phyloP scores from a whole-genome alignment of 2,797 vertebrate genomes.

The Coluber constrictor region DNA sequence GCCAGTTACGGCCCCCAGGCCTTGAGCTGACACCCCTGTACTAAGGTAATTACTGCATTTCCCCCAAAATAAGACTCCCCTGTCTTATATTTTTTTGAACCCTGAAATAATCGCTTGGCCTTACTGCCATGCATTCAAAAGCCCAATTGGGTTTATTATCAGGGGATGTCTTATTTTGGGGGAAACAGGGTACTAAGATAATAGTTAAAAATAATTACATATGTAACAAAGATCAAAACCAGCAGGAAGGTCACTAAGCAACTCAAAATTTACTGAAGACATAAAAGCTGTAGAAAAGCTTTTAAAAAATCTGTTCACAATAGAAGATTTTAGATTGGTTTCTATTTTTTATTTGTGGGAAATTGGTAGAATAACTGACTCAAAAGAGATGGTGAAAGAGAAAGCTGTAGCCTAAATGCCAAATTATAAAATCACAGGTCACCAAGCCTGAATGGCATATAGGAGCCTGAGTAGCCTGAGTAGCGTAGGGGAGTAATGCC shows the following conservation, averaged over 20 bases:
- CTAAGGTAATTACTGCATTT: too few relatives aligned
- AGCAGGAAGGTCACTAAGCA: neutral
- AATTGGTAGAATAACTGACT: neutral
- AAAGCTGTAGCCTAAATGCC: neutral
- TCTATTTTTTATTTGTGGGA: neutral
- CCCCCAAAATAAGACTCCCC: too few relatives aligned
- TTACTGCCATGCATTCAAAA: too few relatives aligned
- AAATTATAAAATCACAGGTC: neutral
- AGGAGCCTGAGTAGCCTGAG: too few relatives aligned
- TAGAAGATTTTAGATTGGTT: neutral
- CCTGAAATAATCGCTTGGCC: too few relatives aligned
- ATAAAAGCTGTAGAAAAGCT: neutral
- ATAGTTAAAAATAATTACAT: neutral
- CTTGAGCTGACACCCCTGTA: too few relatives aligned
- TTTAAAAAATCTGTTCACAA: neutral
- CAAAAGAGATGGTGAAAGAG: neutral
- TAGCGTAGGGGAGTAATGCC: too few relatives aligned
- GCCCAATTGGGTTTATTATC: too few relatives aligned
- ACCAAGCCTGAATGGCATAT: neutral
- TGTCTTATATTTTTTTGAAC: too few relatives aligned
- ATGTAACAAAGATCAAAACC: neutral
- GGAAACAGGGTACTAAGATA: neutral
- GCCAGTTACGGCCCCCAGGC: too few relatives aligned
- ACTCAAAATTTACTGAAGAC: neutral
- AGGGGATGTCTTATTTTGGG: too few relatives aligned